A percentile compares a stretch with the other conserved stretches of the same genome.
Evolutionary conservation across 2,797 vertebrate species (phyloP).

Genomic region (Otus scops): DNA sequence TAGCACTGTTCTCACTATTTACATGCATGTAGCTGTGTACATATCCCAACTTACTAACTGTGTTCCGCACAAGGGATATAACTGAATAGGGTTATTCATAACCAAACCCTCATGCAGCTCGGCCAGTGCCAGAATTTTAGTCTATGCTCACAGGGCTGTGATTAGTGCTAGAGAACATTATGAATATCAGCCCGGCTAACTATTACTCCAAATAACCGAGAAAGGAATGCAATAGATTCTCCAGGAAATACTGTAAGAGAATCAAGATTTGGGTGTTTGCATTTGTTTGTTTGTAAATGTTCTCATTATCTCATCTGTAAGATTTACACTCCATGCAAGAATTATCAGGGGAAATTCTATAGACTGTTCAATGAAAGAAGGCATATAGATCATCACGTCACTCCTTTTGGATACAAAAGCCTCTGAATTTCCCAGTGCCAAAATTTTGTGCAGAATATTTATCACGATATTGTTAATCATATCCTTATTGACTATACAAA

Average conservation of each 20-base stretch:
- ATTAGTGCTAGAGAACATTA: conserved; percentile 13
- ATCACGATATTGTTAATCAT: conserved; percentile 20
- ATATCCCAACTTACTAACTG: not conserved
- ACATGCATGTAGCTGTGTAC: not conserved
- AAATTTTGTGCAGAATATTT: conserved; percentile 22
- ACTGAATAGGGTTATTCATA: conserved; percentile 53
- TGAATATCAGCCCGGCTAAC: conserved; percentile 46
- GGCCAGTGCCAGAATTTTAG: not conserved
- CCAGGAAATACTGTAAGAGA: not conserved
- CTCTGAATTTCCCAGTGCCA: not conserved
- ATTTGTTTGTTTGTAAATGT: conserved; percentile 39
- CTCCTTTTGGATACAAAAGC: conserved; percentile 15
- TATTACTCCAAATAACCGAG: not conserved
- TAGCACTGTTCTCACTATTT: not conserved
- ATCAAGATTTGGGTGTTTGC: not conserved
- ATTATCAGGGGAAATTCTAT: not conserved
- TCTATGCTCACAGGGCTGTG: not conserved
- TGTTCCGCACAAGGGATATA: not conserved
- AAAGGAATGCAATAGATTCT: not conserved
- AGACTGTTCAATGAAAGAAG: not conserved
- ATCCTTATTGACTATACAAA: conserved; percentile 15
- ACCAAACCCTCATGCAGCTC: not conserved
- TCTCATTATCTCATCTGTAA: conserved; percentile 31
- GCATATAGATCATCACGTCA: not conserved
- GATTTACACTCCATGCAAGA: not conserved